Percentiles rank a stretch among this genome's conserved stretches.
phyloP scores from a whole-genome alignment of 2,797 vertebrate genomes.

The Coregonus sp. region DNA sequence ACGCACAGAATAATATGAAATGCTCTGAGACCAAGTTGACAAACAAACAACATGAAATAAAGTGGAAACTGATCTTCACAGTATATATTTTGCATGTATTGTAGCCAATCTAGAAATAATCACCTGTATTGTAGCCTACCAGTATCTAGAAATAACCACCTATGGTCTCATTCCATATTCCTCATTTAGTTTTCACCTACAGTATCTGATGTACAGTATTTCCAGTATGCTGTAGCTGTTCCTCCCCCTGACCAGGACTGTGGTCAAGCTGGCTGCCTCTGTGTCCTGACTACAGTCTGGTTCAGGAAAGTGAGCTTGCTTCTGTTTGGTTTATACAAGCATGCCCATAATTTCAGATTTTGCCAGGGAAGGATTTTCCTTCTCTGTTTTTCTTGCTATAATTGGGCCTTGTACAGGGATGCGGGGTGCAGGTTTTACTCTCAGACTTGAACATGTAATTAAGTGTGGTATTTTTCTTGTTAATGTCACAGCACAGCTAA shows the following conservation, averaged over 20 bases:
- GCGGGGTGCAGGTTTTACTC: constrained; percentile 44
- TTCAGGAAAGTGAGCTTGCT: constrained; percentile 24
- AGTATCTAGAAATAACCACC: background rate
- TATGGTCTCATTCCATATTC: constrained; percentile 43
- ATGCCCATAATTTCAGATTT: constrained; percentile 61
- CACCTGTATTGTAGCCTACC: background rate
- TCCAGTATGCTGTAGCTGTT: constrained; percentile 39
- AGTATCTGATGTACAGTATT: constrained; percentile 31
- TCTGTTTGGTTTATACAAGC: constrained; percentile 61
- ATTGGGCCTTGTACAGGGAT: constrained; percentile 29
- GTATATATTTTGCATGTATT: constrained; percentile 39
- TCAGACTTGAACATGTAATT: constrained; percentile 43
- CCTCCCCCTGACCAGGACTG: constrained; percentile 37
- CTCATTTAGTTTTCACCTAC: constrained; percentile 36
- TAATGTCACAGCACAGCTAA: constrained; percentile 47
- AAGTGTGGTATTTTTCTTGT: constrained; percentile 49
- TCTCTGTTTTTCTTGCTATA: constrained; percentile 43
- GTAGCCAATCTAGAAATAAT: background rate
- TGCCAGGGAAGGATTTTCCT: constrained; percentile 50
- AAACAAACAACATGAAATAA: constrained; percentile 55
- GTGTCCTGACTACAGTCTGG: constrained; percentile 38
- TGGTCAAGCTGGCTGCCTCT: constrained; percentile 54
- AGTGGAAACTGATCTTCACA: constrained; percentile 44
- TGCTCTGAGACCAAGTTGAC: no score
- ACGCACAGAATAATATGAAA: no score